phyloP scores from a whole-genome alignment of 1,140 invertebrate genomes.

The Cydia amplana region DNA sequence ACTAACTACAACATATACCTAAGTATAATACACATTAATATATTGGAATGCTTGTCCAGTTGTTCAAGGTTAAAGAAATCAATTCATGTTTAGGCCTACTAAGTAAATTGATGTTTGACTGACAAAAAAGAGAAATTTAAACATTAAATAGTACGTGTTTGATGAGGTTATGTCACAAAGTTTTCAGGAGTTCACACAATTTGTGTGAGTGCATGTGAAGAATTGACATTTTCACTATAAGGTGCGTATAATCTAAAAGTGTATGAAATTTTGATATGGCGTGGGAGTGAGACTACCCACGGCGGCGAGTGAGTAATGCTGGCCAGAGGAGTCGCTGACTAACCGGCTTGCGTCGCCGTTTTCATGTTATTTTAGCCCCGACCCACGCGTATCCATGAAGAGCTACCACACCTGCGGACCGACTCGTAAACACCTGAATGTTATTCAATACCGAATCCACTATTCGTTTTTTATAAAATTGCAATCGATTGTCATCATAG shows the following conservation, averaged over 20 bases:
- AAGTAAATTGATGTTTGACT: too few species aligned
- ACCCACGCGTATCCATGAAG: constrained; percentile 58
- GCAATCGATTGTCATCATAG: constrained; percentile 16
- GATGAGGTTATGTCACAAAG: too few species aligned
- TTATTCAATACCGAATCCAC: constrained; percentile 63
- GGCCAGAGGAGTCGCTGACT: constrained; percentile 56
- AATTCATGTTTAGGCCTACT: too few species aligned
- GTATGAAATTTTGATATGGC: constrained; percentile 69
- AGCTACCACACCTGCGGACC: constrained; percentile 65
- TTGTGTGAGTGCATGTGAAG: background rate
- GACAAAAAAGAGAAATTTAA: too few species aligned
- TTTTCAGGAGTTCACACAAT: too few species aligned
- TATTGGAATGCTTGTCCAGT: too few species aligned
- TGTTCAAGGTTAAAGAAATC: too few species aligned
- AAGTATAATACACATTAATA: too few species aligned
- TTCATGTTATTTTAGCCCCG: constrained; percentile 68
- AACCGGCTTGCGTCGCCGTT: constrained; percentile 52
- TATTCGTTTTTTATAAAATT: constrained; percentile 35
- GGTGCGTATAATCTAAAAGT: constrained; percentile 53
- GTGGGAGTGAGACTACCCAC: constrained; percentile 63
- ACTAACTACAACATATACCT: too few species aligned
- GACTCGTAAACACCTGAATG: constrained; percentile 69
- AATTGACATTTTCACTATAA: constrained; percentile 39
- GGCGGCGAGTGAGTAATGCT: constrained; percentile 65
- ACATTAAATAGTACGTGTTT: too few species aligned